Base-by-base conservation (phyloP, 2,888 invertebrate species). In the Oscheius sp. region DNA sequence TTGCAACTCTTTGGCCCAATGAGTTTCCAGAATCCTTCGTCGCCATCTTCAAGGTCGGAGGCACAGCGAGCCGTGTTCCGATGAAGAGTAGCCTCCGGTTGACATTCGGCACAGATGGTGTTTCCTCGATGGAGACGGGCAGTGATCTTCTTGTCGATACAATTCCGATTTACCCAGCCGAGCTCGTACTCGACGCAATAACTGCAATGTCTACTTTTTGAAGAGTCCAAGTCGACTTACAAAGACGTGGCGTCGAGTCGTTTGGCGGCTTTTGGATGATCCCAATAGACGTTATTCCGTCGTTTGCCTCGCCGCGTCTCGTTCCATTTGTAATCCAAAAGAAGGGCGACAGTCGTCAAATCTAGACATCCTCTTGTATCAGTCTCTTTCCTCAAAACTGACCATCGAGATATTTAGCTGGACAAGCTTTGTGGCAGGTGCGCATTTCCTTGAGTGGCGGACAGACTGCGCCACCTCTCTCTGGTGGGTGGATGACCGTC, bases 1-100 rank as follows among this genome's bases (percentile, higher is more conserved):
- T 84, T 86, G 64, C 86, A 87, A 13, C 81, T 82, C 56, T 80
- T 75, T 13, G 87, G 86, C 1, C 86, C 86, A 56, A 87, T 84
- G 58, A 87, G 69, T 75, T 87, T 87, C 86, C 86, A 87, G 73
- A 86, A 86, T 53, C 87, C 87, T 46, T 80, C 78, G 56, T 87
- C 84, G 29, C 84, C 86, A 68, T 87, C 86, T 9, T 86, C 82
- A 13, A 87, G 73, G 72, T 87, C 87, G 12, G 84, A 84, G 6
- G 86, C 83, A 68, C 86, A 86, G 29, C 85, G 83, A 13, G 52
- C 46, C 12, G 73, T 76, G 21, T 82, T 80, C 25, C 87, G 73
- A 63, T 87, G 87, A 13, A 82, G 73, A 64, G 83, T 84, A 9
- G 86, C 86, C 74, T 87, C 84, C 35, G 86, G 86, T 63, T 87